A percentile compares a stretch with the other conserved stretches of the same genome.
Evolutionary conservation across 2,797 vertebrate species (phyloP).

Genomic region (Distichodus sexfasciatus): DNA sequence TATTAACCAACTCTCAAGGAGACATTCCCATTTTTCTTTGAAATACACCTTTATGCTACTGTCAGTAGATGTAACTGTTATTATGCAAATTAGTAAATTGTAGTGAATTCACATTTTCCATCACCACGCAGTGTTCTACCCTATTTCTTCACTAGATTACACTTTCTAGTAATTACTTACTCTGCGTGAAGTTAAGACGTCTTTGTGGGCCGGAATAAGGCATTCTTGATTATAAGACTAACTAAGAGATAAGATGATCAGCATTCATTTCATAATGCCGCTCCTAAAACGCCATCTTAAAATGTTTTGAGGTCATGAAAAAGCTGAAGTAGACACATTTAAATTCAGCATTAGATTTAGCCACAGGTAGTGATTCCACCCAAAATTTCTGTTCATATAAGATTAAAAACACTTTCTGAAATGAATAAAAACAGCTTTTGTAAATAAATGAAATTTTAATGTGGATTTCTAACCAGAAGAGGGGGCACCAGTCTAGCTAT

Average conservation of each 20-base stretch:
- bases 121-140: conserved; percentile 19
- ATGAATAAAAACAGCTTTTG: too few species aligned
- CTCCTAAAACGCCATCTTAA: conserved; percentile 14
- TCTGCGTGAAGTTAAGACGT: not conserved
- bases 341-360: conserved; percentile 12
- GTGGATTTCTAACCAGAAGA: conserved; percentile 22
- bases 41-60: conserved; percentile 10
- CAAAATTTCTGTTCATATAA: too few species aligned
- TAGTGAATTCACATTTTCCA: conserved; percentile 31
- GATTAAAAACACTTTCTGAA: too few species aligned
- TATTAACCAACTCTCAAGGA: conserved; percentile 29
- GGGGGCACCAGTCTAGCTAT: conserved; percentile 24
- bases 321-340: conserved; percentile 13
- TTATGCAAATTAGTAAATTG: conserved; percentile 37
- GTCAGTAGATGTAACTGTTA: conserved; percentile 5
- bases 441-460: not conserved
- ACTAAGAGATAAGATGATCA: conserved; percentile 31
- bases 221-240: conserved; percentile 7
- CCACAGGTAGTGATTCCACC: not conserved
- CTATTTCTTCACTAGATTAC: conserved; percentile 26
- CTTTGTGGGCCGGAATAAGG: conserved; percentile 18
- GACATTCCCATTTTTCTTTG: conserved; percentile 24
- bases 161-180: conserved; percentile 35
- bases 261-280: conserved; percentile 3
- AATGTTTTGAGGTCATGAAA: conserved; percentile 23